phyloP scores from a whole-genome alignment of 2,888 invertebrate species.

The Metopia argyrocephala region DNA sequence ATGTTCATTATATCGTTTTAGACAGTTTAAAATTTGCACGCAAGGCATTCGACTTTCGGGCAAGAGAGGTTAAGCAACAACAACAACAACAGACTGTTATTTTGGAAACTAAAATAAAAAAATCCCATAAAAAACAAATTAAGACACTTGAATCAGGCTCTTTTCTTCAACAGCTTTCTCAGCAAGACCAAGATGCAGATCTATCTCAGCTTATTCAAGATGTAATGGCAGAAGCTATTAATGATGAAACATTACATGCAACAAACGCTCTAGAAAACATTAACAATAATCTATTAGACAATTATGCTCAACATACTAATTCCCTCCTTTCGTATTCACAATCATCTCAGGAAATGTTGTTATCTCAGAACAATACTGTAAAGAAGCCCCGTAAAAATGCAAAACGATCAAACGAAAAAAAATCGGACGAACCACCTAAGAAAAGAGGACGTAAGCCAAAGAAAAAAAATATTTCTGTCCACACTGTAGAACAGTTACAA shows the following conservation, averaged over 20 bases:
- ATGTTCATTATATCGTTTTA: slow-evolving; percentile 46
- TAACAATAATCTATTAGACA: slow-evolving; percentile 60
- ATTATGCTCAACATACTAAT: slow-evolving; percentile 39
- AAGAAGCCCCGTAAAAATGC: slow-evolving; percentile 39
- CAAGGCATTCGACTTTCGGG: slow-evolving; percentile 30
- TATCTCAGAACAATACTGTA: slow-evolving; percentile 17
- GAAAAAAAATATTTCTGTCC: not conserved
- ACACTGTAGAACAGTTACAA: not conserved
- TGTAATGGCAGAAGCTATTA: slow-evolving; percentile 37
- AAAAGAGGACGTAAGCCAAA: slow-evolving; percentile 67
- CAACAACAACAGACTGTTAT: slow-evolving; percentile 3
- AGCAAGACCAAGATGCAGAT: slow-evolving; percentile 28
- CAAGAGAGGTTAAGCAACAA: slow-evolving; percentile 34
- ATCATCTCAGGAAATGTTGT: slow-evolving; percentile 30
- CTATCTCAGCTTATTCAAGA: slow-evolving; percentile 47
- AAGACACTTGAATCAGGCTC: not conserved
- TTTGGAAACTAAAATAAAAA: not conserved
- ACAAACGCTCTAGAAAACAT: slow-evolving; percentile 62
- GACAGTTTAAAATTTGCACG: slow-evolving; percentile 47
- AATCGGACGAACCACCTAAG: slow-evolving; percentile 58
- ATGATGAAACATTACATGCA: slow-evolving; percentile 60
- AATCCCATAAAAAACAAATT: slow-evolving; percentile 20
- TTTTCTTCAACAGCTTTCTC: not conserved
- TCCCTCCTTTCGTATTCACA: slow-evolving; percentile 6
- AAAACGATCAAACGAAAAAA: slow-evolving; percentile 7